Percentiles rank a stretch among this genome's conserved stretches.
Conservation (phyloP, 2,113 vertebrate genomes). For the Ciconia stormi region DNA sequence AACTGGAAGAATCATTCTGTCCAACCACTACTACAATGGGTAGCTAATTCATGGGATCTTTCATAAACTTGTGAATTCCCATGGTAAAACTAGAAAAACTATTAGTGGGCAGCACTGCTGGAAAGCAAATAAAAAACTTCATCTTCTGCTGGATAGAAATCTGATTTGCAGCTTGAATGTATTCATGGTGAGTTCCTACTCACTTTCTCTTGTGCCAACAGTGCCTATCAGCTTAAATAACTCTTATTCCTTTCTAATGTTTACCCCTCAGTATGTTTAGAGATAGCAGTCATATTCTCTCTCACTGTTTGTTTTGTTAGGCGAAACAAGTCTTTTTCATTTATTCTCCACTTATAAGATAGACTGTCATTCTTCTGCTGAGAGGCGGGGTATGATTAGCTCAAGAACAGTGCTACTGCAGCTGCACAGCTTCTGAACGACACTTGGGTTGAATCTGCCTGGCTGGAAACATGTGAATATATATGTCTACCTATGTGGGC, state of each 20-base stretch:
- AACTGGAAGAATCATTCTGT: neutral
- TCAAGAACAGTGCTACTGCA: neutral
- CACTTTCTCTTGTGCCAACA: neutral
- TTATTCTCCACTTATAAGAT: neutral
- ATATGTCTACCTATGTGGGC: neutral
- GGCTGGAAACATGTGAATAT: neutral
- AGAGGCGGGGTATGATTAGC: neutral
- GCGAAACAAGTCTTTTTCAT: neutral
- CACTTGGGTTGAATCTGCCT: neutral
- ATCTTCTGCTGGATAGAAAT: neutral
- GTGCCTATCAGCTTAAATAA: neutral
- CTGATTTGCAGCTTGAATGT: neutral
- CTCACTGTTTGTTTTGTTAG: neutral
- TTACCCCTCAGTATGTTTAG: neutral
- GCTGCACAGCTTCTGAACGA: neutral
- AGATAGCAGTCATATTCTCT: neutral
- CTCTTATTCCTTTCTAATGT: neutral
- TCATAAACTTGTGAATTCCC: neutral
- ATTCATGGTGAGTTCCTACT: neutral
- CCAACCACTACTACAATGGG: neutral
- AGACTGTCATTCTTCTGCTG: neutral
- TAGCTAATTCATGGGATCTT: neutral
- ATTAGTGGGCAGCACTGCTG: neutral
- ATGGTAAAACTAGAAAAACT: neutral
- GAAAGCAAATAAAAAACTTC: neutral